Conservation (phyloP, 64 coral and sea anemone species). For the Orbicella faveolata region DNA sequence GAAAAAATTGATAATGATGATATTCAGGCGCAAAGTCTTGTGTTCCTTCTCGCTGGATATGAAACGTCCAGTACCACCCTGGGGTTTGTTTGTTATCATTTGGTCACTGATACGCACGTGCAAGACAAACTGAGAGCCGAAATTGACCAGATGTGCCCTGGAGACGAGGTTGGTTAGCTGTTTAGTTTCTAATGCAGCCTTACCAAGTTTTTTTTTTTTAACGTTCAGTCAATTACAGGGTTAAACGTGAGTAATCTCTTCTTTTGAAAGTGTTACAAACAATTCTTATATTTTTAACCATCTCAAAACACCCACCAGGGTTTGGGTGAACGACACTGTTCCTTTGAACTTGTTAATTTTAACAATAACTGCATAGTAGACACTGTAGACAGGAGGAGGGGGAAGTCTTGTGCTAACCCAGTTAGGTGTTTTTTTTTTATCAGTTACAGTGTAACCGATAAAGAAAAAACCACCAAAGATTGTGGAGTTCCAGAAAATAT, state of each 20-base stretch:
- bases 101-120: conserved; percentile 30
- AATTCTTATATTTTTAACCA: too few relatives aligned
- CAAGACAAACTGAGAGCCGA: conserved; percentile 55
- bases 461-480: too few relatives aligned
- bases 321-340: too few relatives aligned
- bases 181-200: background rate
- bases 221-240: background rate
- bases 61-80: conserved; percentile 38
- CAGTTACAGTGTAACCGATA: too few relatives aligned
- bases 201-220: background rate
- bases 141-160: conserved; percentile 23
- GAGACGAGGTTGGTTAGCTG: background rate
- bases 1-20: conserved; percentile 42
- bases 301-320: too few relatives aligned
- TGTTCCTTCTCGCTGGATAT: conserved; percentile 56
- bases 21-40: conserved; percentile 31
- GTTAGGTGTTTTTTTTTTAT: too few relatives aligned
- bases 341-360: too few relatives aligned
- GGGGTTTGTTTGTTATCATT: conserved; percentile 21
- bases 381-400: too few relatives aligned
- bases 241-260: background rate
- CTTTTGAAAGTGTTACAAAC: too few relatives aligned
- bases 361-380: too few relatives aligned
- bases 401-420: too few relatives aligned
- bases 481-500: too few relatives aligned